Base-by-base conservation (phyloP, 2,888 invertebrate genomes). In the Philhelius pedissequus region DNA sequence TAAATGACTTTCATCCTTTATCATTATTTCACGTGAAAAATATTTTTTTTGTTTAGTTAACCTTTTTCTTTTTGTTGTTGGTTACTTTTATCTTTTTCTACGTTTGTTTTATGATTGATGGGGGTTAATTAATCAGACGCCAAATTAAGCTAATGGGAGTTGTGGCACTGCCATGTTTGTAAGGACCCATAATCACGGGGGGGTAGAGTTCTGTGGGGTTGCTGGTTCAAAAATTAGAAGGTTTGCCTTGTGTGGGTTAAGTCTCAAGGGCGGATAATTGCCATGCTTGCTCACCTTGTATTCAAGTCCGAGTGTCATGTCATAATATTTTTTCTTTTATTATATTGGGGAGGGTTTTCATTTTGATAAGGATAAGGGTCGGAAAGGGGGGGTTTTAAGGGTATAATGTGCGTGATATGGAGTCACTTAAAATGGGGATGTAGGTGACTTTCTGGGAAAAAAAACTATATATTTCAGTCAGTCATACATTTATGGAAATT, bases 71-170 rank as follows among this genome's bases (percentile, higher is more conserved):
- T 25, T 32, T 43, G 58, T 9, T 13, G 15, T 32, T 43, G 58
- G 5, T 56, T 68, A 5, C 15, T 35, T 58, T 75, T 69, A 54
- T 64, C 15, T 62, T 62, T 62, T 27, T 27, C 27, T 43, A 60
- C 5, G 15, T 62, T 15, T 62, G 62, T 62, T 18, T 43, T 62
- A 79, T 84, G 79, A 84, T 79, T 84, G 83, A 79, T 84, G 73
- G 64, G 66, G 74, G 30, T 78, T 84, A 79, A 84, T 84, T 84
- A 84, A 84, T 84, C 71, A 66, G 75, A 79, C 70, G 75, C 74
- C 79, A 79, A 84, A 84, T 84, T 79, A 79, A 52, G 75, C 70
- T 75, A 84, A 84, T 84, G 79, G 70, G 58, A 48, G 56, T 40
- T 27, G 56, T 56, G 56, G 56, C 20, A 6, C 43, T 43, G 43